phyloP scores from a whole-genome alignment of 2,797 vertebrate species.

The Coregonus suidteri region DNA sequence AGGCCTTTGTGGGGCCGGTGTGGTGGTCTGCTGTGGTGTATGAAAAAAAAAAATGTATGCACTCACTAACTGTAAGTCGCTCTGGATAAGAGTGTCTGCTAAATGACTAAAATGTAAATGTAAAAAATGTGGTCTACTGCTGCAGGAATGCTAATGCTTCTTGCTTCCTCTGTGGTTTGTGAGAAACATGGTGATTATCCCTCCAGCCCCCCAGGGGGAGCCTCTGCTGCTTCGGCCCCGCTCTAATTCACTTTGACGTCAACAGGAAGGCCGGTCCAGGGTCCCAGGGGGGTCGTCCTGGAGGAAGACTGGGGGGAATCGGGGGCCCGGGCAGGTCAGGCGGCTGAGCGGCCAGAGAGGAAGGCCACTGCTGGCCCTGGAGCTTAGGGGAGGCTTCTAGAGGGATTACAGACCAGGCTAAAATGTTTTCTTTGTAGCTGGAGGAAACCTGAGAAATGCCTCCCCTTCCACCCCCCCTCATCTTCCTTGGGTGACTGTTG shows the following conservation, averaged over 20 bases:
- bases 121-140: slow-evolving; percentile 37
- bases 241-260: slow-evolving; percentile 79
- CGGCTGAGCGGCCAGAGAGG: slow-evolving; percentile 9
- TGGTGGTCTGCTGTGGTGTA: slow-evolving; percentile 35
- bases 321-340: slow-evolving; percentile 36
- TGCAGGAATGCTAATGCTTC: slow-evolving; percentile 79
- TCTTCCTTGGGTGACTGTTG: not conserved
- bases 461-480: slow-evolving; percentile 49
- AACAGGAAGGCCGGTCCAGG: slow-evolving; percentile 75
- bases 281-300: slow-evolving; percentile 64
- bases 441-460: slow-evolving; percentile 75
- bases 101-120: too few relatives aligned
- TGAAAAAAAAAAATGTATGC: too few relatives aligned
- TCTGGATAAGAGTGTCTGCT: too few relatives aligned
- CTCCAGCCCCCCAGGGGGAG: slow-evolving; percentile 78
- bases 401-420: slow-evolving; percentile 73
- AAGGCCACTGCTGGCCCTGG: slow-evolving; percentile 54
- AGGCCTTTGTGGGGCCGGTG: slow-evolving; percentile 16
- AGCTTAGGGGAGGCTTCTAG: slow-evolving; percentile 71
- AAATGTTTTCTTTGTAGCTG: slow-evolving; percentile 82
- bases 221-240: slow-evolving; percentile 55
- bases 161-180: slow-evolving; percentile 77
- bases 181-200: slow-evolving; percentile 76
- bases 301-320: slow-evolving; percentile 17
- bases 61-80: too few relatives aligned